phyloP scores from a whole-genome alignment of 2,113 vertebrate species.

The Microtus montanus region DNA sequence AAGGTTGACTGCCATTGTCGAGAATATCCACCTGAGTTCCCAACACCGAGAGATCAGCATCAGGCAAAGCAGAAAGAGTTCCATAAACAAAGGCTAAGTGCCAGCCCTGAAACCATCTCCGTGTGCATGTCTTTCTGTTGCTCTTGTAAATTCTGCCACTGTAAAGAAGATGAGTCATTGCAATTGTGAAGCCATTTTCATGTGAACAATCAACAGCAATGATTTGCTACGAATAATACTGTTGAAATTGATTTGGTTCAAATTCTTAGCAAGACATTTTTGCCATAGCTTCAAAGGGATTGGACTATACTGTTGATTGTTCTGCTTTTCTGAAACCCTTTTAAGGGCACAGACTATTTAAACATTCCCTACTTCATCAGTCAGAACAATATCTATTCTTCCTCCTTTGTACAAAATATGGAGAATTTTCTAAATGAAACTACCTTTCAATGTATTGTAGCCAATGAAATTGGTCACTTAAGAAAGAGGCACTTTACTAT shows the following conservation, averaged over 20 bases:
- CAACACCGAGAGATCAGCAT: neutral
- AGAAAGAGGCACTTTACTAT: neutral
- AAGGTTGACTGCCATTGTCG: slow-evolving; percentile 42
- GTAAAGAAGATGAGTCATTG: slow-evolving; percentile 67
- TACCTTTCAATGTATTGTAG: slow-evolving; percentile 23
- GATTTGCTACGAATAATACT: slow-evolving; percentile 74
- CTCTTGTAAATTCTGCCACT: slow-evolving; percentile 64
- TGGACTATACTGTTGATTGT: neutral
- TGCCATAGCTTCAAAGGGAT: neutral
- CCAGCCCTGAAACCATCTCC: slow-evolving; percentile 29
- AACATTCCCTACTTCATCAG: slow-evolving; percentile 6
- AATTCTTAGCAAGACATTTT: slow-evolving; percentile 65
- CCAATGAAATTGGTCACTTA: neutral
- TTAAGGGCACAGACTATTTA: slow-evolving; percentile 44
- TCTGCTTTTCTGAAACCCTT: slow-evolving; percentile 61
- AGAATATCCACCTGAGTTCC: slow-evolving; percentile 18
- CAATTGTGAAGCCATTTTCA: slow-evolving; percentile 71
- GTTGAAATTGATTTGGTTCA: slow-evolving; percentile 72
- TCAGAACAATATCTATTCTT: neutral
- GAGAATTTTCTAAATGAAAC: slow-evolving; percentile 43
- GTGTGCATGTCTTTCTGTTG: slow-evolving; percentile 46
- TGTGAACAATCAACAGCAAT: slow-evolving; percentile 77
- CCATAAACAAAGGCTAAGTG: slow-evolving; percentile 61
- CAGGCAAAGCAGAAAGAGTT: slow-evolving; percentile 33
- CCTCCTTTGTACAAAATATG: slow-evolving; percentile 30